Evolutionary conservation across 2,113 vertebrate genomes (phyloP).

Genomic region (Paradoxurus hermaphroditus): DNA sequence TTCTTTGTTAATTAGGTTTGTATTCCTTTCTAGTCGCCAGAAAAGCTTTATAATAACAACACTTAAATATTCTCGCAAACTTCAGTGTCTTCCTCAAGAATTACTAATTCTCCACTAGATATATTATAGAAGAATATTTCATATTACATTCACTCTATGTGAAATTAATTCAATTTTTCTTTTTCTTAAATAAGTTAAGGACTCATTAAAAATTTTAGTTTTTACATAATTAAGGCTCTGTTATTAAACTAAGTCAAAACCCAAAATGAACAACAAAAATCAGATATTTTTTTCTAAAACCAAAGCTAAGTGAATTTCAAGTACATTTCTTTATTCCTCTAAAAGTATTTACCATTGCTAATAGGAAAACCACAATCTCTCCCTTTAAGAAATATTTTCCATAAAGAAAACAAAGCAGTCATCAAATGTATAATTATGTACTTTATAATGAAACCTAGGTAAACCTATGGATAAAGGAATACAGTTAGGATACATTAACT

Average conservation of each 20-base stretch:
- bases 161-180: not conserved
- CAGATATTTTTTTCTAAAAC: not conserved
- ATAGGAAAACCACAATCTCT: not conserved
- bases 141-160: not conserved
- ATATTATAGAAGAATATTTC: not conserved
- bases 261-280: not conserved
- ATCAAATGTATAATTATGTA: not conserved
- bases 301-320: slow-evolving; percentile 10
- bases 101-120: not conserved
- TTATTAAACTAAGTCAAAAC: not conserved
- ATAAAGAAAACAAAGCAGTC: not conserved
- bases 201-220: not conserved
- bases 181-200: not conserved
- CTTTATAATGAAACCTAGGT: not conserved
- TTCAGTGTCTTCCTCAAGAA: not conserved
- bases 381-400: not conserved
- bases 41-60: not conserved
- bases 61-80: not conserved
- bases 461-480: not conserved
- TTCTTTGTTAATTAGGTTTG: not conserved
- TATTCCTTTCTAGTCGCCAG: not conserved
- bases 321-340: not conserved
- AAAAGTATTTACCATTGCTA: slow-evolving; percentile 1
- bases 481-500: not conserved
- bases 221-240: not conserved